Evolutionary conservation across 2,113 vertebrate species (phyloP).

Genomic region (Tetrax tetrax): DNA sequence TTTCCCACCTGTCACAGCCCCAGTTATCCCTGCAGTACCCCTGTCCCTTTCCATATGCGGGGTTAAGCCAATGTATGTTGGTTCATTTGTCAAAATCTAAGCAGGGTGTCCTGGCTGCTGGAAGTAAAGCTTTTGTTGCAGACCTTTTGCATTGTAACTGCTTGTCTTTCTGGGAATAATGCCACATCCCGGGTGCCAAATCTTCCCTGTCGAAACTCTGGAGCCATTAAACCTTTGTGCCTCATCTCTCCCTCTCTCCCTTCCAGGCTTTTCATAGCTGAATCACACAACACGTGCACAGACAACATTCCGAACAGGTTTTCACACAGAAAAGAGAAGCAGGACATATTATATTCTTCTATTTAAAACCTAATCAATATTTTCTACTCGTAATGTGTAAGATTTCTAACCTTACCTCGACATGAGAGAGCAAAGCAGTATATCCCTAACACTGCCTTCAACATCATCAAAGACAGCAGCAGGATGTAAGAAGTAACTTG

Average conservation of each 20-base stretch:
- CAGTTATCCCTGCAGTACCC: not conserved
- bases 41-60: not conserved
- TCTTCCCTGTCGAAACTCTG: not conserved
- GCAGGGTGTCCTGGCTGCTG: not conserved
- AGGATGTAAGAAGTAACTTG: not conserved
- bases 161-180: not conserved
- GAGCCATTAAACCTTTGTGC: conserved; percentile 5
- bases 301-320: not conserved
- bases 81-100: not conserved
- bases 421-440: not conserved
- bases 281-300: not conserved
- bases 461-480: not conserved
- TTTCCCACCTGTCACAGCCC: not conserved
- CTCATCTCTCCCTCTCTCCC: not conserved
- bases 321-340: not conserved
- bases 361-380: not conserved
- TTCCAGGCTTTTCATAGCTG: not conserved
- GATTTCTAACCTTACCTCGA: not conserved
- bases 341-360: not conserved
- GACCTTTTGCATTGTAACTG: not conserved
- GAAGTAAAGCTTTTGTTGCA: not conserved
- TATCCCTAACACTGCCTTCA: not conserved
- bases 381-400: not conserved
- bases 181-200: not conserved
- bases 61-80: accelerated